Evolutionary conservation across 2,113 vertebrate species (phyloP), one percentile per base, ranked within the genome.

Genomic region (Microtus montanus): DNA sequence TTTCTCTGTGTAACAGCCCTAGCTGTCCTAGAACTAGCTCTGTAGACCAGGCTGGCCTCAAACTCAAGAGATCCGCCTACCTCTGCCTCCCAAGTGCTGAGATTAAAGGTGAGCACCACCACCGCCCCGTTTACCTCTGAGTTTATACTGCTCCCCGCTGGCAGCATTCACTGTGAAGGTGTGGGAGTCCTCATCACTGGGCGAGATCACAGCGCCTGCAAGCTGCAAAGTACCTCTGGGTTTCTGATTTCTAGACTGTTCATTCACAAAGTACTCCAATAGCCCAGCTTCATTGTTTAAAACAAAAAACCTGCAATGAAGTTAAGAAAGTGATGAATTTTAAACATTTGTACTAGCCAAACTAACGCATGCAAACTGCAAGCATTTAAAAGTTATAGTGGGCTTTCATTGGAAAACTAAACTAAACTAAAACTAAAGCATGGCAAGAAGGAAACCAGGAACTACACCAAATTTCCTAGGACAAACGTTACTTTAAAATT

Each of bases 221-320:
- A 99, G 98, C 77, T 99, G 99, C 44, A 99, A 98, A 58, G 99
- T 99, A 20, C 99, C 99, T n/a, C 99, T 98, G 79, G 99, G 99
- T 97, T 99, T 99, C 94, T 99, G 99, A 38, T 98, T 98, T 92
- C 99, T 98, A 0, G 98, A 99, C 98, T 99, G 99, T 96, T 99
- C 99, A 66, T 99, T 99, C 91, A 99, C 99, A 97, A 99, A 99
- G 97, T 99, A 99, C 97, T 99, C 99, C 98, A 99, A 96, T n/a
- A 99, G 89, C 73, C 99, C 99, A 47, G 99, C 99, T 89, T 99
- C 99, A 35, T 99, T 99, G 98, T 99, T 99, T 89, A 99, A 98
- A 86, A 99, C 99, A 97, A 99, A 99, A 98, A 99, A 99, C 90
- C 99, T 99, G 97, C 38, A 98, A 95, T 0, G 20, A 95, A 49